Evolutionary conservation across 2,888 invertebrate species (phyloP), one percentile per base, ranked within the genome.

Genomic region (Trichopoda pennipes): DNA sequence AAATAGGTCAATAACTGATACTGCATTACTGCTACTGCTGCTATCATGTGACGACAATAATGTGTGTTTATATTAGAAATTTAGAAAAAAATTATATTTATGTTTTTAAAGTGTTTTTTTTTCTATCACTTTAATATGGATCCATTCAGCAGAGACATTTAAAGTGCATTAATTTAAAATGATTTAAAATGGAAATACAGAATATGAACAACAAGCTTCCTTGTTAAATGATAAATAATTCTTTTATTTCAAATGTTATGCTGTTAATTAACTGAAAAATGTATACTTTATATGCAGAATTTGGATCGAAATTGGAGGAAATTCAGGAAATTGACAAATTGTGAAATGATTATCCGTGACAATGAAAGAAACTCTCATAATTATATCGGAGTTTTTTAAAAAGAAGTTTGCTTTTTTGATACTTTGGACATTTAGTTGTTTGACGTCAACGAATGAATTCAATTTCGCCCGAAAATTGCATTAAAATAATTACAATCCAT

Each of bases 1-100:
- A 80, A 76, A 80, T 80, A 61, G 80, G 80, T 75, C 80, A 76
- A 66, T 64, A 72, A 72, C 72, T 76, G 64, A 60, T 53, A 80
- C 80, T 21, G 47, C 38, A 64, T 38, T 38, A 8, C 9, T 47
- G 47, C 64, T 58, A 47, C 76, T 69, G 55, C n/a, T n/a, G n/a
- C n/a, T 21, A 47, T 44, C 17, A 69, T 75, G 51, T 32, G 32
- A 76, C 64, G 61, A 63, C 53, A 56, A 49, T 56, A 58, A 58
- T 49, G 49, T 49, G 49, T 66, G 35, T 75, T 75, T 56, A 28
- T 66, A n/a, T n/a, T n/a, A 58, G 47, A 75, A 42, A 44, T 28
- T 74, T 64, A 64, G 47, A 64, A 72, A 47, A 21, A 56, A 35
- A 56, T 28, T 19, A 12, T 17, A 2, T 61, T 10, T 49, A 12